Evolutionary conservation across 2,888 invertebrate species (phyloP), one percentile per base, ranked within the genome.

Genomic region (Allacma fusca): DNA sequence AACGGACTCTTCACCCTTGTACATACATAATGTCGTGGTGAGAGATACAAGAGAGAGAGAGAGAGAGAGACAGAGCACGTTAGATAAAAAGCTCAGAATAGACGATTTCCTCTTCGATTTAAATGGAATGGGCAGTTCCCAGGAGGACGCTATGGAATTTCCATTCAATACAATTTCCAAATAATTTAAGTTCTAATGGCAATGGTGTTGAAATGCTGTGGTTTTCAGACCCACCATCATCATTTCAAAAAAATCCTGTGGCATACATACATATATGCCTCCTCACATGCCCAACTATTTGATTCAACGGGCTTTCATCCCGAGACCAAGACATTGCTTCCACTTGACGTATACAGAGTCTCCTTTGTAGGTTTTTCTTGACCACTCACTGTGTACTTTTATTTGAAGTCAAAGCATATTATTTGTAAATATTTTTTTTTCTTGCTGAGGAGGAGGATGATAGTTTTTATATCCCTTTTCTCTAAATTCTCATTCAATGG

Each of bases 151-250:
- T 74, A 65, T 74, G 73, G 73, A 64, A 74, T 74, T 74, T 65
- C 44, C 65, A 74, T 65, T 74, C 64, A 64, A 74, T 74, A 65
- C 43, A 24, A 64, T 74, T 65, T 40, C 43, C 40, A 43, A 40
- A 64, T 64, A 74, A 74, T 74, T 74, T 74, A 74, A 64, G 73
- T 72, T 72, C 72, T 59, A n/a, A 29, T 59, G 21, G 34, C 59
- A 23, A 74, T 74, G 40, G 73, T 74, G 73, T 74, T 74, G 73
- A 74, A 74, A 74, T 65, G 24, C 34, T 74, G 73, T 21, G 73
- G 73, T 74, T 62, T 62, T 26, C 21, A 62, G 62, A 62, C 62
- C 62, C 26, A 62, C 62, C 62, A 24, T 26, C 62, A 62, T 62
- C 62, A 62, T 26, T 50, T n/a, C n/a, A n/a, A n/a, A n/a, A 50